These are phyloP conservation scores for Ictalurus punctatus DNA, from an alignment of 2,113 vertebrate species.

Conservation along the genomic window DNA sequence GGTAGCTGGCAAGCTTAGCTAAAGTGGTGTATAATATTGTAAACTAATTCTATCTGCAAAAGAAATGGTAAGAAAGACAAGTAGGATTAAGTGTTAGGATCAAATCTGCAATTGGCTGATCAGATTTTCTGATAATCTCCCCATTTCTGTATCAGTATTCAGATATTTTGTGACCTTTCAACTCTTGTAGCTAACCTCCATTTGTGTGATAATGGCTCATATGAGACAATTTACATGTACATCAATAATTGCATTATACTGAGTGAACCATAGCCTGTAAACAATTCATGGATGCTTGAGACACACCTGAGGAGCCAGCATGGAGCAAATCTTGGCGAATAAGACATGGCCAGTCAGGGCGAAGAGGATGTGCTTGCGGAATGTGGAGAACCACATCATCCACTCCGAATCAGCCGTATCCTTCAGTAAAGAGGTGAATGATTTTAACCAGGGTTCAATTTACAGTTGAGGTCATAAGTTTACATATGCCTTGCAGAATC, in stretches of 20 bases:
- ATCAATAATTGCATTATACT: no score
- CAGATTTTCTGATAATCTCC: not conserved
- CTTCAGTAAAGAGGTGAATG: conserved; percentile 61
- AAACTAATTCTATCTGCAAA: not conserved
- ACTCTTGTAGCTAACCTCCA: not conserved
- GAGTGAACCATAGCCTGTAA: not conserved
- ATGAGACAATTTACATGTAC: not conserved
- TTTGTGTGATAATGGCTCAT: not conserved
- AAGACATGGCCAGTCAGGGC: conserved; percentile 89
- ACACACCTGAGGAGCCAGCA: conserved; percentile 86
- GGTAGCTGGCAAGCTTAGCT: not conserved
- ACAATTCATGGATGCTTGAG: not conserved
- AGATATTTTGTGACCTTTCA: not conserved
- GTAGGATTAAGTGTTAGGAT: not conserved
- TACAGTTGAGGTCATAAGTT: no score
- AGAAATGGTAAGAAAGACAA: not conserved
- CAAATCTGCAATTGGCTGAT: not conserved
- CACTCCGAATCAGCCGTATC: conserved; percentile 91
- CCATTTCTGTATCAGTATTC: not conserved
- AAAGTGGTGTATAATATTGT: not conserved
- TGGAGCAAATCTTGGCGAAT: conserved; percentile 92
- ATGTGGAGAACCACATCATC: conserved; percentile 97
- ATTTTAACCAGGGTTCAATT: not conserved
- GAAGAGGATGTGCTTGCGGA: conserved; percentile 88
- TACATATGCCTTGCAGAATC: no score